Evolutionary conservation across 2,888 invertebrate genomes (phyloP).

Genomic region (Halictus ligatus): DNA sequence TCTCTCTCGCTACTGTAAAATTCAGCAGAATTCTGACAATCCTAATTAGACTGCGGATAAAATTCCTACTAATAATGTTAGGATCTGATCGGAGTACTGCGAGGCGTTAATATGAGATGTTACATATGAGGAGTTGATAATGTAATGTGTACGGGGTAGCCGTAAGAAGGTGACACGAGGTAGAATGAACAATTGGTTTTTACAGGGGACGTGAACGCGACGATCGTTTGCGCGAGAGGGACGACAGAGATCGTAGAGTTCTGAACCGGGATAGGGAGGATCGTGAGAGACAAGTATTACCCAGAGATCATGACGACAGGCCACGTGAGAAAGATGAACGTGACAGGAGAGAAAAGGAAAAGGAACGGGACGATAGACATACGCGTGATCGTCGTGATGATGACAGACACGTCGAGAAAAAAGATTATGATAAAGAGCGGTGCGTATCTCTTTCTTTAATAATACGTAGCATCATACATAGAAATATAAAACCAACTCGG

Average conservation of each 20-base stretch:
- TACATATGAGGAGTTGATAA: not conserved
- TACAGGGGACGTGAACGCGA: conserved; percentile 76
- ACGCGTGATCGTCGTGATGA: conserved; percentile 78
- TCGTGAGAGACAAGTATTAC: conserved; percentile 76
- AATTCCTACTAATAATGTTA: not conserved
- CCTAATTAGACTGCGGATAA: no score
- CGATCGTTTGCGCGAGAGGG: conserved; percentile 75
- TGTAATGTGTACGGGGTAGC: not conserved
- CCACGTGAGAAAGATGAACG: conserved; percentile 79
- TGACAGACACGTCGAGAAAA: conserved; percentile 76
- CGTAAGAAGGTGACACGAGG: not conserved
- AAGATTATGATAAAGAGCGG: conserved; percentile 82
- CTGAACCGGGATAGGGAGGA: conserved; percentile 78
- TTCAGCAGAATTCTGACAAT: no score
- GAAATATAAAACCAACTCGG: not conserved
- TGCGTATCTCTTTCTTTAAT: conserved; percentile 51
- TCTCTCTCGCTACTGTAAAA: no score
- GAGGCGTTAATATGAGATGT: not conserved
- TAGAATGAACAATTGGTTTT: not conserved
- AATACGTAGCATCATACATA: not conserved
- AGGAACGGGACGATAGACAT: conserved; percentile 81
- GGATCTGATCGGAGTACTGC: not conserved
- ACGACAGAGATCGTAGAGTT: conserved; percentile 75
- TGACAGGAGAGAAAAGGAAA: conserved; percentile 79
- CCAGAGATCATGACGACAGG: conserved; percentile 81